phyloP scores from a whole-genome alignment of 2,797 vertebrate genomes.

The Peromyscus nudipes region DNA sequence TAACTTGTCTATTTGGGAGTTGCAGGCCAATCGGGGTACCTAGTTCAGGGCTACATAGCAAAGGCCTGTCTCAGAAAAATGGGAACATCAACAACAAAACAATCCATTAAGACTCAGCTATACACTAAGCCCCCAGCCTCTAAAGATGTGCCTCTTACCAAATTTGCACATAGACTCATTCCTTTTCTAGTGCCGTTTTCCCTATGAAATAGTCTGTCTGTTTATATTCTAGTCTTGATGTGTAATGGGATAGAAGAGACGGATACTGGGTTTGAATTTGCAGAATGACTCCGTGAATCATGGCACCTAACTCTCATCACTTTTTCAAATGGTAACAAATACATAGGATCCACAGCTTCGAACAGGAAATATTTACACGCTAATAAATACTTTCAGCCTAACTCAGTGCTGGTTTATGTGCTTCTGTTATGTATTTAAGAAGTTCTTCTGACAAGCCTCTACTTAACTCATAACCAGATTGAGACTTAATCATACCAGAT shows the following conservation, averaged over 20 bases:
- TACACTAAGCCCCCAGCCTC: not conserved
- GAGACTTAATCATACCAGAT: not conserved
- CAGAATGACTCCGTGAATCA: not conserved
- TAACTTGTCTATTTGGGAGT: not conserved
- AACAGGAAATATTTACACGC: conserved; percentile 18
- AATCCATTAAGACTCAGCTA: not conserved
- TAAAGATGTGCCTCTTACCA: not conserved
- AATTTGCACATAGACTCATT: conserved; percentile 31
- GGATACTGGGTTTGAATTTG: not conserved
- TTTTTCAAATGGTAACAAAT: conserved; percentile 41
- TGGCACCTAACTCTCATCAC: not conserved
- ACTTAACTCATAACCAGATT: conserved; percentile 9
- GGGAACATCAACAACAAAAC: not conserved
- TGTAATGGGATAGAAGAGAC: not conserved
- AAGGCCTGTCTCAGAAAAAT: not conserved
- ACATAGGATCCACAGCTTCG: not conserved
- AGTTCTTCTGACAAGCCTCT: not conserved
- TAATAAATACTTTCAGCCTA: not conserved
- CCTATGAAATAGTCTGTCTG: not conserved
- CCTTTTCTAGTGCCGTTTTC: not conserved
- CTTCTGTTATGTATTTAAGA: conserved; percentile 12
- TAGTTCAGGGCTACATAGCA: not conserved
- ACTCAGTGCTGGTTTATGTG: not conserved
- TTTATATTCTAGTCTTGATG: not conserved
- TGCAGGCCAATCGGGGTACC: not conserved